These are phyloP conservation scores for Euura saliciscinereae DNA, from an alignment of 1,140 invertebrate genomes.

Conservation along the genomic window DNA sequence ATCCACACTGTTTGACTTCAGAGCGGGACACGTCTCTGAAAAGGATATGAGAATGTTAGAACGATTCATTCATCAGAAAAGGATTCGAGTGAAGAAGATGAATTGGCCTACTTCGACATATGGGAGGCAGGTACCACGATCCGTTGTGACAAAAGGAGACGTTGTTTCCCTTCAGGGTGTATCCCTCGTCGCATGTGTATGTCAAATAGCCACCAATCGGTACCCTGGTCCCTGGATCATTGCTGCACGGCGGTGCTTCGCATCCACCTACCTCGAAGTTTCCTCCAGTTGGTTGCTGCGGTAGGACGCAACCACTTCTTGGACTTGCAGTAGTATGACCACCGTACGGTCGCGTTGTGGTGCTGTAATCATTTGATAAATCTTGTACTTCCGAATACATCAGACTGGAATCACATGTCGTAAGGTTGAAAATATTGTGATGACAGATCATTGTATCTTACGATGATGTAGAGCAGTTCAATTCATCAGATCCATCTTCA, in stretches of 20 bases:
- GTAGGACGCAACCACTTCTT: slow-evolving; percentile 29
- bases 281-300: slow-evolving; percentile 33
- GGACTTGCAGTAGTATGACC: neutral
- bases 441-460: neutral
- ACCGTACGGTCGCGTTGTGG: neutral
- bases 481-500: neutral
- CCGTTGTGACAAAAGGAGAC: slow-evolving; percentile 35
- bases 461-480: neutral
- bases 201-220: slow-evolving; percentile 36
- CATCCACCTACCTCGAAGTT: slow-evolving; percentile 35
- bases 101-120: slow-evolving; percentile 33
- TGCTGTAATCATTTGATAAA: too few species aligned
- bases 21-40: slow-evolving; percentile 30
- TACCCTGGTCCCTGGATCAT: slow-evolving; percentile 29
- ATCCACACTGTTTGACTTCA: slow-evolving; percentile 33
- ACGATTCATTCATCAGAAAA: too few species aligned
- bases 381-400: too few species aligned
- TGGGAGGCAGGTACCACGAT: slow-evolving; percentile 27
- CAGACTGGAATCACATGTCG: too few species aligned
- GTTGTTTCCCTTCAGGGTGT: slow-evolving; percentile 30
- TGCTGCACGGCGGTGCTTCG: slow-evolving; percentile 20
- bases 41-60: neutral
- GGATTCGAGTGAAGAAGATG: too few species aligned
- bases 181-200: slow-evolving; percentile 36
- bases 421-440: too few species aligned